Evolutionary conservation across 30 jellyfish, hydroid and myxozoan species (phyloP).

Genomic region (Aurelia coerulea): DNA sequence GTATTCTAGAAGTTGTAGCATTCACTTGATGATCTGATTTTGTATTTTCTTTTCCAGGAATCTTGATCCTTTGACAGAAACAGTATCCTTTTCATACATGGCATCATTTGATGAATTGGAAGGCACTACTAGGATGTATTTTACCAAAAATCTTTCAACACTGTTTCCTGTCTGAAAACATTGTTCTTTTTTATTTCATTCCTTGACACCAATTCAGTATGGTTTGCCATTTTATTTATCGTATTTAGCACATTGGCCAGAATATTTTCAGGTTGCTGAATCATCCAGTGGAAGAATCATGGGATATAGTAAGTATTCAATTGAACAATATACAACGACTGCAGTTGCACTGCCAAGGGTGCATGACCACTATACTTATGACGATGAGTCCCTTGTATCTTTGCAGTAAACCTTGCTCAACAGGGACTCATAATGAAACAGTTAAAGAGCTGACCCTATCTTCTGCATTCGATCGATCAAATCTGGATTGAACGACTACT

Average conservation of each 20-base stretch:
- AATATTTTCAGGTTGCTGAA: slow-evolving; percentile 96
- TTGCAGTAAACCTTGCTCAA: too few relatives aligned
- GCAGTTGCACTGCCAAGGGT: too few relatives aligned
- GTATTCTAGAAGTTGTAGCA: too few relatives aligned
- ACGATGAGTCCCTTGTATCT: too few relatives aligned
- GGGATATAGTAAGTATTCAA: slow-evolving; percentile 89
- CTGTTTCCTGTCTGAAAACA: background rate
- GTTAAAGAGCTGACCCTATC: too few relatives aligned
- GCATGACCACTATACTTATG: too few relatives aligned
- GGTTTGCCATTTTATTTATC: slow-evolving; percentile 97
- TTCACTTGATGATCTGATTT: too few relatives aligned
- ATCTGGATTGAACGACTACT: too few relatives aligned
- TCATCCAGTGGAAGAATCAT: slow-evolving; percentile 86
- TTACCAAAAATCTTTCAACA: background rate
- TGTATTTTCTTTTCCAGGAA: slow-evolving; percentile 54
- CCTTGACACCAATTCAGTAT: slow-evolving; percentile 49
- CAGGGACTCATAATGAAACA: too few relatives aligned
- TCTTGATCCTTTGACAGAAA: slow-evolving; percentile 93
- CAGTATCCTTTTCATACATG: slow-evolving; percentile 66
- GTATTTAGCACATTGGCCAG: slow-evolving; percentile 98
- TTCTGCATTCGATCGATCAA: too few relatives aligned
- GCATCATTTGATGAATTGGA: background rate
- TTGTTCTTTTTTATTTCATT: background rate
- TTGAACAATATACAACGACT: background rate
- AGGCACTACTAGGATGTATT: too few relatives aligned